Evolutionary conservation across 2,888 invertebrate genomes (phyloP), one percentile per base, ranked within the genome.

Genomic region (Calameuta filiformis): DNA sequence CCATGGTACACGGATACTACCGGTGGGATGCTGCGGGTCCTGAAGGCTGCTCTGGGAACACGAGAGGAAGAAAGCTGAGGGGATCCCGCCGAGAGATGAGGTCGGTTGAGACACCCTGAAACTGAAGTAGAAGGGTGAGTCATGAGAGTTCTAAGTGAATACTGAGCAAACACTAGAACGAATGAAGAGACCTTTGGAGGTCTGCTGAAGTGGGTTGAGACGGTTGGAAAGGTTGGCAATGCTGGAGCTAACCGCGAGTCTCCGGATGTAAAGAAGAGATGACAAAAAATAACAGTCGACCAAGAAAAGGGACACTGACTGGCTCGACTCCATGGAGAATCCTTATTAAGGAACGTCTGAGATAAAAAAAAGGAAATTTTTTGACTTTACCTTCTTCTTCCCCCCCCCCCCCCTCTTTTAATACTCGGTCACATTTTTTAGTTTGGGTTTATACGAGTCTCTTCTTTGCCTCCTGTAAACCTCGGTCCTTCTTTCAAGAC

Each of bases 101-200:
- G 40, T 40, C 40, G 40, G 40, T 40, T 40, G 40, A 40, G 40
- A 40, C 40, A 40, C 40, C 40, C 40, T 40, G 40, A 15, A 40
- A 40, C 40, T 40, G 40, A 15, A 40, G 40, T 4, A 40, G 40
- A 40, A 40, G 15, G 40, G 40, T 40, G 40, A 40, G 15, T 40
- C 40, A 40, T 83, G 83, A 77, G 81, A 80, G 81, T 83, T 84
- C 81, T 84, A 86, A 87, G 86, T 86, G 85, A 84, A 85, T 83
- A 82, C 81, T 80, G 81, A 78, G 82, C 84, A 85, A 85, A 85
- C 82, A 81, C 82, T 83, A 77, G 80, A 81, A 31, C 31, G 76
- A 73, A 76, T 82, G 80, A 83, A 78, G 81, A 82, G 81, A 84
- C 76, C 82, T 83, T 83, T 80, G 80, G 73, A 75, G 79, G 77